These are phyloP conservation scores for Calidris pugnax DNA, from an alignment of 2,113 vertebrate genomes.

Conservation along the genomic window DNA sequence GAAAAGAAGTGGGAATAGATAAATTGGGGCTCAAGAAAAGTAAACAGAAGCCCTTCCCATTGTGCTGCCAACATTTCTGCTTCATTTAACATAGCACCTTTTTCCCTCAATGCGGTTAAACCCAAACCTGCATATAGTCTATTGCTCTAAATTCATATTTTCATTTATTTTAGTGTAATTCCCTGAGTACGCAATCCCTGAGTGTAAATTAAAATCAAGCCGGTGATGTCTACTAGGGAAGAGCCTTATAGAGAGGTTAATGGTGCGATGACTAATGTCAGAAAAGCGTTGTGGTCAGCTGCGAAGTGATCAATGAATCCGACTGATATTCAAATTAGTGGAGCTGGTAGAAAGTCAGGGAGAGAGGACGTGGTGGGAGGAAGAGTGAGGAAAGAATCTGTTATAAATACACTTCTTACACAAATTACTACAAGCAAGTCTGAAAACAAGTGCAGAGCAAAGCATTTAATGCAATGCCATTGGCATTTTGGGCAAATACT, in stretches of 20 bases:
- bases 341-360: background rate
- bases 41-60: background rate
- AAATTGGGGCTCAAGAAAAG: background rate
- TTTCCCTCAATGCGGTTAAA: background rate
- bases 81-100: background rate
- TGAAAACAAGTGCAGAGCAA: conserved; percentile 67
- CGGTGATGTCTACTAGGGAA: background rate
- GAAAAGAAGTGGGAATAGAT: background rate
- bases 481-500: conserved; percentile 54
- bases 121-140: background rate
- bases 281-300: background rate
- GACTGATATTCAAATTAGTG: background rate
- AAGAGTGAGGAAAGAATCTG: background rate
- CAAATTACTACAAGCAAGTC: conserved; percentile 46
- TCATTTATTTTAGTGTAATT: background rate
- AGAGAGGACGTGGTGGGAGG: background rate
- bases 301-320: conserved; percentile 29
- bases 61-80: background rate
- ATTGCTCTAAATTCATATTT: background rate
- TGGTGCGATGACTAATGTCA: background rate
- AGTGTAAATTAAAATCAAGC: conserved; percentile 8
- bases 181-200: background rate
- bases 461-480: conserved; percentile 49
- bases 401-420: conserved; percentile 60
- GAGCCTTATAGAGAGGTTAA: conserved; percentile 21